Conservation (phyloP, 2,797 vertebrate species). For the Zenarchopterus dispar region DNA sequence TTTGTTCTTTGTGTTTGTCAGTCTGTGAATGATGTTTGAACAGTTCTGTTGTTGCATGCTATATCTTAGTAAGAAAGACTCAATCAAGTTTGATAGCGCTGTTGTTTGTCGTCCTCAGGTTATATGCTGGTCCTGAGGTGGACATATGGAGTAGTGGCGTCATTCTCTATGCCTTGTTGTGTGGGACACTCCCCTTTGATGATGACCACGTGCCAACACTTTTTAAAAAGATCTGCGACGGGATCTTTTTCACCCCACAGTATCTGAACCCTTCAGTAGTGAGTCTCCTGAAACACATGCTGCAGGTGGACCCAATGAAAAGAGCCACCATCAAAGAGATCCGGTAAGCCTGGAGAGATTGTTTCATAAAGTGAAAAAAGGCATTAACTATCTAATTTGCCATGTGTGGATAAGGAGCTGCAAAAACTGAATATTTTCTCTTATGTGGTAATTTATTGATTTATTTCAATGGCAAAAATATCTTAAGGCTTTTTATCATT, state of each 20-base stretch:
- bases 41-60: not conserved
- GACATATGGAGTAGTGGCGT: conserved; percentile 99
- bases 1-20: not conserved
- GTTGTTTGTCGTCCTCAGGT: conserved; percentile 68
- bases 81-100: not conserved
- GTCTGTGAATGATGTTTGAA: not conserved
- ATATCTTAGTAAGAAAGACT: not conserved
- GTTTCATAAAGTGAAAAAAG: not conserved
- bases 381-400: not conserved
- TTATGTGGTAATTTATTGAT: too few relatives aligned
- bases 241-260: conserved; percentile 98
- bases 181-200: conserved; percentile 96
- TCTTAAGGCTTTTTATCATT: too few relatives aligned
- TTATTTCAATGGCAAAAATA: too few relatives aligned
- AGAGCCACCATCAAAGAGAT: conserved; percentile 98
- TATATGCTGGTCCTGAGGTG: conserved; percentile 98
- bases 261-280: conserved; percentile 94
- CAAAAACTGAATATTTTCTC: not conserved
- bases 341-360: conserved; percentile 78
- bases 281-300: conserved; percentile 96
- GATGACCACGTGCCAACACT: conserved; percentile 99
- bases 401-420: not conserved
- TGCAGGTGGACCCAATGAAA: conserved; percentile 99
- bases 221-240: conserved; percentile 99
- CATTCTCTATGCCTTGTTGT: conserved; percentile 97